Evolutionary conservation across 2,888 invertebrate genomes (phyloP), one percentile per base, ranked within the genome.

Genomic region (Acanthopleura granulata): DNA sequence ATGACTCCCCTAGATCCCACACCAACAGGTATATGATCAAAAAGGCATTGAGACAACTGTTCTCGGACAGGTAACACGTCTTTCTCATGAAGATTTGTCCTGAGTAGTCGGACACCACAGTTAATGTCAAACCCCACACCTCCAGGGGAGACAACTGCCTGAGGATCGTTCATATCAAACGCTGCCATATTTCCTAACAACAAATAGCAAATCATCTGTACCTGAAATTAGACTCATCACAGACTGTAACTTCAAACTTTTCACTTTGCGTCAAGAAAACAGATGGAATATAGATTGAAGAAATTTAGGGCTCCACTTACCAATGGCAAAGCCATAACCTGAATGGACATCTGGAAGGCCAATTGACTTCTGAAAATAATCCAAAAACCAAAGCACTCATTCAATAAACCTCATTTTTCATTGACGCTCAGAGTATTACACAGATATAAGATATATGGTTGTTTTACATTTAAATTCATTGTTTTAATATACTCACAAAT

Each of bases 81-180:
- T 89, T 95, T 94, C 89, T 97, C 97, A 89, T 93, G 94, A 14
- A 99, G 93, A 92, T 99, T 99, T 0, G 99, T 99, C 84, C 99
- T 93, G 72, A 99, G 91, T 74, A 99, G 92, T 50, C 99, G 93
- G 0, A 99, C 99, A 3, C 99, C 99, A 92, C 99, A 99, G 90
- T 99, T 99, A 57, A 99, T 99, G 91, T 99, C 99, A 92, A 99
- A 99, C 12, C 99, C 99, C 25, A 99, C 99, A 75, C 99, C 99
- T 74, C 99, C 92, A 79, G 99, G 99, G 11, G 97, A 97, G 4
- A 98, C 98, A 80, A 99, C 95, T 11, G 99, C 95, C 79, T 94
- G 93, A 0, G 97, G 97, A 92, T 99, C 94, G 83, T 94, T 92
- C 92, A 96, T 94, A 91, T 99, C 99, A 92, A 99, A 99, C 6